Evolutionary conservation across 2,797 vertebrate species (phyloP).

Genomic region (Gymnopithys bicolor): DNA sequence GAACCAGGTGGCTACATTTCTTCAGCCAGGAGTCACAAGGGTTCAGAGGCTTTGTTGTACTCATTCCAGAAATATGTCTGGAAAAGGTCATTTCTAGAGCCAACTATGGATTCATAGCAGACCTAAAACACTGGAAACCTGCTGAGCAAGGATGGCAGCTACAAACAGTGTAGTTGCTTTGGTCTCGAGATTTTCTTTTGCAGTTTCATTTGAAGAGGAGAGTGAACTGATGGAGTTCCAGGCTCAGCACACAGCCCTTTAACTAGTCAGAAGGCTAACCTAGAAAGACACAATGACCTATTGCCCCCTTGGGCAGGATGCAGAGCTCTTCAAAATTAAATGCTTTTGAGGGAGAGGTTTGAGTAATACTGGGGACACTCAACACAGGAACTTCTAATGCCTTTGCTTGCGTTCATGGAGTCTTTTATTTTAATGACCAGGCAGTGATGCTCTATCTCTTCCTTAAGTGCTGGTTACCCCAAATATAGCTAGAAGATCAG

Average conservation of each 20-base stretch:
- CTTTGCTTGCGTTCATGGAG: background rate
- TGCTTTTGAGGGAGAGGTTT: background rate
- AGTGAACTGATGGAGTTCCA: background rate
- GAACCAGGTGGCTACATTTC: background rate
- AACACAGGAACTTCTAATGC: background rate
- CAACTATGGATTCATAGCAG: background rate
- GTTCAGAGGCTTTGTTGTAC: background rate
- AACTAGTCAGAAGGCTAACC: background rate
- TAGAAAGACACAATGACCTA: background rate
- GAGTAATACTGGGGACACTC: background rate
- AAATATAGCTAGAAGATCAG: background rate
- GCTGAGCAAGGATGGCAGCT: constrained; percentile 1
- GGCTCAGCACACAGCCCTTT: background rate
- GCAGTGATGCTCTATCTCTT: background rate
- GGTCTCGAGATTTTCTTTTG: background rate
- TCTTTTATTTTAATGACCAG: background rate
- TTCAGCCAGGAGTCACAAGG: background rate
- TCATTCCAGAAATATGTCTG: constrained; percentile 17
- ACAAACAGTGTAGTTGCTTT: constrained; percentile 9
- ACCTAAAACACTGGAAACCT: constrained; percentile 36
- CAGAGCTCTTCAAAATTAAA: background rate
- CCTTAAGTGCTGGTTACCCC: background rate
- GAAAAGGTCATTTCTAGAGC: background rate
- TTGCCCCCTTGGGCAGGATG: background rate
- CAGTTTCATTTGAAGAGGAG: background rate